These are phyloP conservation scores for Ctenochaetus hawaiiensis DNA, from an alignment of 2,797 vertebrate genomes.

Conservation along the genomic window DNA sequence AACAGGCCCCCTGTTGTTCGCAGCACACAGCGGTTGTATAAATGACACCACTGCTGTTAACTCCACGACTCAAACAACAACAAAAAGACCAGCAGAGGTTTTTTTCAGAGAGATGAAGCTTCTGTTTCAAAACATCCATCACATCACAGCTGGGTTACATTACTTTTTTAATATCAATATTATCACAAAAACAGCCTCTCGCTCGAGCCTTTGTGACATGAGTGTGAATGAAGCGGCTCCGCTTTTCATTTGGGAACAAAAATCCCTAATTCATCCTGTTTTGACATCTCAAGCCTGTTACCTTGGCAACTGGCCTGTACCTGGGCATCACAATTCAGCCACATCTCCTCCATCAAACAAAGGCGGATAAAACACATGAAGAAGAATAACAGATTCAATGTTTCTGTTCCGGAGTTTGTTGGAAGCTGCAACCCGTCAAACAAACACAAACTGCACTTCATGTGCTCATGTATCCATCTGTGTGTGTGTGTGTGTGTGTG, in stretches of 20 bases:
- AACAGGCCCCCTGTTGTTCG: slow-evolving; percentile 30
- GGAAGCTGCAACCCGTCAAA: neutral
- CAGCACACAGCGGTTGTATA: slow-evolving; percentile 14
- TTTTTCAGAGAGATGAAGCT: neutral
- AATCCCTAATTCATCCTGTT: slow-evolving; percentile 41
- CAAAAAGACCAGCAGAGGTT: neutral
- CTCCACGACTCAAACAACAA: slow-evolving; percentile 9
- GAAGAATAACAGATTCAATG: neutral
- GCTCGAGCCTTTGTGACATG: neutral
- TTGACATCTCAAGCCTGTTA: slow-evolving; percentile 50
- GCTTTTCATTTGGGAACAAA: slow-evolving; percentile 8
- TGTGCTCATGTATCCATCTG: neutral
- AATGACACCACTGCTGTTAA: slow-evolving; percentile 7
- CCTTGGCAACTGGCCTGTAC: slow-evolving; percentile 65
- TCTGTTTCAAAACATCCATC: neutral
- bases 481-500: neutral
- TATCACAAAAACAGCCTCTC: neutral
- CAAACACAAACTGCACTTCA: neutral
- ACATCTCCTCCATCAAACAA: slow-evolving; percentile 18
- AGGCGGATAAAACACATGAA: slow-evolving; percentile 18
- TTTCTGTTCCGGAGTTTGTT: neutral
- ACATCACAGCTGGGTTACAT: neutral
- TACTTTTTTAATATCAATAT: neutral
- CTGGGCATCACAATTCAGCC: slow-evolving; percentile 23
- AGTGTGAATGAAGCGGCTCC: neutral